phyloP scores from a whole-genome alignment of 1,140 invertebrate genomes.

The Drosophila lacteicornis region DNA sequence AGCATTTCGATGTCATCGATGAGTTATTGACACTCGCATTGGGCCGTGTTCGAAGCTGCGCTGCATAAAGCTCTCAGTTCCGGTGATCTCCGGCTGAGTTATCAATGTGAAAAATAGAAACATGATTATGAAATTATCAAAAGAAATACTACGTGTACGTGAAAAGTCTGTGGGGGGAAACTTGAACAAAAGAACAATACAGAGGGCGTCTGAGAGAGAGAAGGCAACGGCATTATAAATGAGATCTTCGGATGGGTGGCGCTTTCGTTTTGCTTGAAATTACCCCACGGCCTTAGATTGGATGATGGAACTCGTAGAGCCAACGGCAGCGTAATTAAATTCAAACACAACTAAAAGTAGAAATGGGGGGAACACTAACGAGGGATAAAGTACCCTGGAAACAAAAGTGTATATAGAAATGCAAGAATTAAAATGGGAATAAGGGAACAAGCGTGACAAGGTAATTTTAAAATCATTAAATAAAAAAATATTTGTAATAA shows the following conservation, averaged over 20 bases:
- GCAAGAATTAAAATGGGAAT: background rate
- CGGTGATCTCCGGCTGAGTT: constrained; percentile 56
- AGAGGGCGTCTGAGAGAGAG: constrained; percentile 1
- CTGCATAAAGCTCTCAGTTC: constrained; percentile 66
- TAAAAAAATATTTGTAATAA: too few relatives aligned
- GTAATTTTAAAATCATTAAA: too few relatives aligned
- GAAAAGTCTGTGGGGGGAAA: constrained; percentile 1
- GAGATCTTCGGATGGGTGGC: constrained; percentile 64
- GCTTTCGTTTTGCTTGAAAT: constrained; percentile 69
- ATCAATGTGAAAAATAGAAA: constrained; percentile 77
- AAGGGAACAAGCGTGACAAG: too few relatives aligned
- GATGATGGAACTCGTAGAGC: constrained; percentile 65
- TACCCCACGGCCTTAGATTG: constrained; percentile 78
- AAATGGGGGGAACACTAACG: background rate
- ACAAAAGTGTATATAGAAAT: too few relatives aligned
- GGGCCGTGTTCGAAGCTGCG: constrained; percentile 32
- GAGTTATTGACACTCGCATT: constrained; percentile 63
- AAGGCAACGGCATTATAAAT: background rate
- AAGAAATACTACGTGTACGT: constrained; percentile 40
- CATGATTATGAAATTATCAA: constrained; percentile 80
- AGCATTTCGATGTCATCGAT: constrained; percentile 62
- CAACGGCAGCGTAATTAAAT: constrained; percentile 67
- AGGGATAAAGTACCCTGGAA: constrained; percentile 12
- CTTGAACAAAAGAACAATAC: background rate
- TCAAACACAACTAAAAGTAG: constrained; percentile 35